Evolutionary conservation across 2,888 invertebrate species (phyloP).

Genomic region (Archips xylosteana): DNA sequence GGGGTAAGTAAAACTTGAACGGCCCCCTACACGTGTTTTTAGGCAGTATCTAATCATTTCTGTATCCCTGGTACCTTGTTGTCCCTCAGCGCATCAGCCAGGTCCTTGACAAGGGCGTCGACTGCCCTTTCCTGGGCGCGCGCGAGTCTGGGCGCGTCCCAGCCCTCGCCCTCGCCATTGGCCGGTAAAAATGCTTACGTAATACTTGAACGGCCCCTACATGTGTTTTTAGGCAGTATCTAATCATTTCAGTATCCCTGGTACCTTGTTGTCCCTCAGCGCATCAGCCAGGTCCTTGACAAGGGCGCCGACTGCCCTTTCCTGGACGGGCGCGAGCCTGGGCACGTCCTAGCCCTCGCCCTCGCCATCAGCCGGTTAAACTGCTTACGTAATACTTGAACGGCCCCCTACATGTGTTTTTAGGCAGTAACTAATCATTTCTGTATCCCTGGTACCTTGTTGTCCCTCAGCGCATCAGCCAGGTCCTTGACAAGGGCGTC

Average conservation of each 20-base stretch:
- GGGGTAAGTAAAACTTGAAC: too few species aligned
- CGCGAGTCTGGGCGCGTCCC: constrained; percentile 60
- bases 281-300: constrained; percentile 75
- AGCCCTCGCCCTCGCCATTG: constrained; percentile 45
- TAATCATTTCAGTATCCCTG: not conserved
- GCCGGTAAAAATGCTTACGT: too few species aligned
- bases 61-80: constrained; percentile 68
- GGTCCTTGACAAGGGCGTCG: constrained; percentile 75
- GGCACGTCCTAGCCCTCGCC: constrained; percentile 55
- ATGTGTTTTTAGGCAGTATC: too few species aligned
- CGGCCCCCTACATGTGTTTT: too few species aligned
- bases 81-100: constrained; percentile 73
- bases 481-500: constrained; percentile 78
- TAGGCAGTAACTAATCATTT: too few species aligned
- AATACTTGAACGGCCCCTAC: too few species aligned
- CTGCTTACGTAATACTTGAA: too few species aligned
- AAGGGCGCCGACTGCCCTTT: constrained; percentile 80
- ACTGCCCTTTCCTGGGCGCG: constrained; percentile 82
- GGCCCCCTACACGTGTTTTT: too few species aligned
- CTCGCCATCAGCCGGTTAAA: constrained; percentile 20
- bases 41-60: not conserved
- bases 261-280: constrained; percentile 77
- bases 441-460: constrained; percentile 64
- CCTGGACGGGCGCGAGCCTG: constrained; percentile 74
- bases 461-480: constrained; percentile 72